Evolutionary conservation across 1,140 invertebrate genomes (phyloP).

Genomic region (Cherax quadricarinatus): DNA sequence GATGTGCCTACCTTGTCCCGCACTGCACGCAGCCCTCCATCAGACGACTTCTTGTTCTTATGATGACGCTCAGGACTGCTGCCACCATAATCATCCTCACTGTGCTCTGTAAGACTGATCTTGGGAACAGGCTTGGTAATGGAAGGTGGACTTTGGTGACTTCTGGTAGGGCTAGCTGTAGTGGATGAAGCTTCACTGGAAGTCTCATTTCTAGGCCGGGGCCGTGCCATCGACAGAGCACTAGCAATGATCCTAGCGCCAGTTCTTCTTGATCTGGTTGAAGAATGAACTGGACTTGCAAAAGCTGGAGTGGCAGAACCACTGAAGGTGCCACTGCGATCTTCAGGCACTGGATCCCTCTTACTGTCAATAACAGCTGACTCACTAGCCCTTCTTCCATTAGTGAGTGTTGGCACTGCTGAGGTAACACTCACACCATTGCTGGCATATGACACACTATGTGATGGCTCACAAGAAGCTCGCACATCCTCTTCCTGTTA

Average conservation of each 20-base stretch:
- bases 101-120: conserved; percentile 58
- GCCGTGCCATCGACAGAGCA: conserved; percentile 51
- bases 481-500: conserved; percentile 26
- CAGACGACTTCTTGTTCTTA: conserved; percentile 42
- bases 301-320: conserved; percentile 44
- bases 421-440: not conserved
- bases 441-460: conserved; percentile 21
- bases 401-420: conserved; percentile 1
- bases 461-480: conserved; percentile 1
- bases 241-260: conserved; percentile 61
- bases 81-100: conserved; percentile 61
- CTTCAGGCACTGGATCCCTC: not conserved
- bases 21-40: conserved; percentile 53
- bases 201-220: not conserved
- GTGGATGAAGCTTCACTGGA: conserved; percentile 25
- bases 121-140: conserved; percentile 39
- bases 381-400: conserved; percentile 55
- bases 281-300: conserved; percentile 6
- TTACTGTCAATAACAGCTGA: conserved; percentile 36
- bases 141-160: conserved; percentile 19
- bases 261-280: conserved; percentile 9
- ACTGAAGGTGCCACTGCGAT: conserved; percentile 38
- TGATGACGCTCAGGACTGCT: conserved; percentile 40
- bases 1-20: conserved; percentile 54
- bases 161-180: conserved; percentile 25